These are phyloP conservation scores for Xanthostigma xanthostigma DNA, from an alignment of 2,888 invertebrate species.

Conservation along the genomic window DNA sequence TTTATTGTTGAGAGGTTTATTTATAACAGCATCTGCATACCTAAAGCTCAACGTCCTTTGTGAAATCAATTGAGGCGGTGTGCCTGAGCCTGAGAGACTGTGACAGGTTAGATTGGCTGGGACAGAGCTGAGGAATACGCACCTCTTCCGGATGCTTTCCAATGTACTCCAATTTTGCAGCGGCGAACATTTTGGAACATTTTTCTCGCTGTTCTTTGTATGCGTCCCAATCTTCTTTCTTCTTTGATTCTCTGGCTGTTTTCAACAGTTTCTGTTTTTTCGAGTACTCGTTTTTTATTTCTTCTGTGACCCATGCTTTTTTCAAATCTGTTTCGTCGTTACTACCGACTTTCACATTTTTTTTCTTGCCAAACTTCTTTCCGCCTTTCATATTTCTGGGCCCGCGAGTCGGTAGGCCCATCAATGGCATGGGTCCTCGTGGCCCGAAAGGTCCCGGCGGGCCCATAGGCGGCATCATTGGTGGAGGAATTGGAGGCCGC, in stretches of 20 bases:
- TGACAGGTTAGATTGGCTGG: conserved; percentile 13
- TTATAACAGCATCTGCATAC: conserved; percentile 11
- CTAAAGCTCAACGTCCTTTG: conserved; percentile 30
- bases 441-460: conserved; percentile 11
- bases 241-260: conserved; percentile 30
- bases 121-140: conserved; percentile 31
- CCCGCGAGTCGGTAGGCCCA: conserved; percentile 6
- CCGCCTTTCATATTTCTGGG: not conserved
- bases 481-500: conserved; percentile 10
- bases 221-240: conserved; percentile 34
- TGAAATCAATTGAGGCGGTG: conserved; percentile 30
- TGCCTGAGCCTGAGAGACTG: conserved; percentile 6
- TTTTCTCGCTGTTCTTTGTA: conserved; percentile 42
- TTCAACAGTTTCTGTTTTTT: conserved; percentile 38
- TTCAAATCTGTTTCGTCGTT: conserved; percentile 24
- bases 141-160: conserved; percentile 36
- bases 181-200: conserved; percentile 37
- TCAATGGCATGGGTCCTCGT: conserved; percentile 9
- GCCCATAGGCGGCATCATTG: conserved; percentile 13
- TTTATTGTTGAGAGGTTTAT: not conserved
- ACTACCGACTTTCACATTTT: not conserved
- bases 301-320: conserved; percentile 42
- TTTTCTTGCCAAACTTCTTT: conserved; percentile 3
- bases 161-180: conserved; percentile 36
- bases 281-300: conserved; percentile 35